phyloP scores from a whole-genome alignment of 2,888 invertebrate species.

The Tubulanus polymorphus region DNA sequence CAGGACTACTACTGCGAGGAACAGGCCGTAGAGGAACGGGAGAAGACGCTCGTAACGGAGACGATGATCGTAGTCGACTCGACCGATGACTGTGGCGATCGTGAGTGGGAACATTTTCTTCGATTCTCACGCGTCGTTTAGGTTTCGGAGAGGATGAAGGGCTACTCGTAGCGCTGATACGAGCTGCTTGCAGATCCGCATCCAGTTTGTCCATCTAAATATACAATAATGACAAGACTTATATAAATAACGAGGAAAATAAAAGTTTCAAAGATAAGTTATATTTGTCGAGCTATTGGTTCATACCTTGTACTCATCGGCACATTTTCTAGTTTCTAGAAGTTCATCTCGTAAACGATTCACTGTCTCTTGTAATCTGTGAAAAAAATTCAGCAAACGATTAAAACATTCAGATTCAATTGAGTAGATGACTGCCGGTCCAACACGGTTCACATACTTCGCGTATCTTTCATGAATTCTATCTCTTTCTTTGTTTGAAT shows the following conservation, averaged over 20 bases:
- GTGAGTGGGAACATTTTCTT: background rate
- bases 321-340: constrained; percentile 24
- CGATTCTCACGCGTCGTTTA: background rate
- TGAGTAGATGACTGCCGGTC: background rate
- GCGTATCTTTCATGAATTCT: constrained; percentile 39
- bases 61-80: background rate
- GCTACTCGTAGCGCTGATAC: background rate
- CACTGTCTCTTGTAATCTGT: constrained; percentile 35
- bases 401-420: no score
- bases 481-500: constrained; percentile 33
- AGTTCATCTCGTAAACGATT: constrained; percentile 33
- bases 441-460: constrained; percentile 22
- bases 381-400: no score
- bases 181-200: background rate
- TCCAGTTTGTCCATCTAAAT: background rate
- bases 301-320: constrained; percentile 22
- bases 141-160: background rate
- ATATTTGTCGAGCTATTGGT: background rate
- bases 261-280: background rate
- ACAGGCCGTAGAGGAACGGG: background rate
- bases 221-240: background rate
- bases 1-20: background rate
- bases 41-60: background rate
- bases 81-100: background rate
- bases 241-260: no score